Evolutionary conservation across 2,888 invertebrate species (phyloP), one percentile per base, ranked within the genome.

Genomic region (Gastracanthus pulcherrimus): DNA sequence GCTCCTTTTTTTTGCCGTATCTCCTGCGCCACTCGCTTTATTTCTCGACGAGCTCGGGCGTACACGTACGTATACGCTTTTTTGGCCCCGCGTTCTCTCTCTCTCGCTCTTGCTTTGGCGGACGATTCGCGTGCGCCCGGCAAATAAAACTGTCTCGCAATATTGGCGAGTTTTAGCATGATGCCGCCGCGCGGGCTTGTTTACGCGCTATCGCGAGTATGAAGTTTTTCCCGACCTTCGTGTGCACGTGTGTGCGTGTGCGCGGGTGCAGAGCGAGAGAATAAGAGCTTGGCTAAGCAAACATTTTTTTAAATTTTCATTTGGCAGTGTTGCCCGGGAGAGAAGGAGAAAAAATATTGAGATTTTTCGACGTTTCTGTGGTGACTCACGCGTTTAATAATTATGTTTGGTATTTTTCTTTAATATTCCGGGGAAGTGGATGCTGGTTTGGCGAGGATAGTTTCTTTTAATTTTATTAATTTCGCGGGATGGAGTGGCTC

Each of bases 91-190:
- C 36, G 31, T 36, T 36, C 19, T 62, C 19, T 62, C 3, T 5
- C 13, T 7, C 36, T n/a, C 2, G 48, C 41, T 36, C 29, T n/a
- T 75, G n/a, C 26, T 55, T 26, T 55, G 51, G 51, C 51, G 26
- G 23, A 1, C 19, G 51, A 58, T 66, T 74, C 69, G 60, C 69
- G 66, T 78, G 69, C 34, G 55, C 34, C 16, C 16, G 34, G 58
- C 48, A 51, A 76, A 76, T 81, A 81, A 81, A 81, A 76, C 76
- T 70, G 48, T 66, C 70, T 36, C 36, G 74, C 75, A 75, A 82
- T 78, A 82, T 82, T 66, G 82, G 55, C 60, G 58, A 81, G 77
- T 77, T 72, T n/a, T 74, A 74, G 71, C 34, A 34, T 36, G 71
- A 55, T 58, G n/a, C 74, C 45, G 29, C 31, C n/a, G 7, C n/a